Evolutionary conservation across 2,113 vertebrate genomes (phyloP), one percentile per base, ranked within the genome.

Genomic region (Columba livia): DNA sequence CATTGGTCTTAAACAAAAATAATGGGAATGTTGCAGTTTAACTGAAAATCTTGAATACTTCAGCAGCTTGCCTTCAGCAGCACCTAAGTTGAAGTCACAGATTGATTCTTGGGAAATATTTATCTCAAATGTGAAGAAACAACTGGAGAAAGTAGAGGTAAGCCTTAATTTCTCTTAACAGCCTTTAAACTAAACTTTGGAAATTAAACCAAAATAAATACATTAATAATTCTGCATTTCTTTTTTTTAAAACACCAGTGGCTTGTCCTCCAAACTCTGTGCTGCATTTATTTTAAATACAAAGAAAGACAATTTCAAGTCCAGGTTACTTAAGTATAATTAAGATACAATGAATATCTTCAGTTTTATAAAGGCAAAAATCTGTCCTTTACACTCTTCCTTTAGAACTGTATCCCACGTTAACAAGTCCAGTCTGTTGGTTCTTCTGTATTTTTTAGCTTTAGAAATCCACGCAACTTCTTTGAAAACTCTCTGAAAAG

Each of bases 131-230:
- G 60, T 97, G 69, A 92, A 94, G 88, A 82, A 96, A 72, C 95
- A 97, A 88, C 96, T 95, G 69, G 95, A 95, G 61, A 96, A 93
- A 85, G 73, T 86, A 31, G 78, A 97, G 96, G 98, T 98, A 88
- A 97, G 93, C 53, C 17, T 86, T 77, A 10, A 28, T 44, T 83
- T 93, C 18, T 85, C 56, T 71, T 26, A 48, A 47, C 2, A 11
- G 75, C 25, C 6, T 47, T 18, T 23, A 31, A 83, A 21, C 20
- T 64, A 8, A 75, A 67, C 11, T 71, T 78, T n/a, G 50, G 32
- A 18, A 54, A 32, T 29, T 3, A 51, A 61, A 91, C 2, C 9
- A 53, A 32, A 50, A 42, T 40, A n/a, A 78, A 54, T 54, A 62
- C 11, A 28, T 66, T 40, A 3, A 32, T 60, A 18, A 53, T 2